Evolutionary conservation across 2,797 vertebrate species (phyloP).

Genomic region (Ptychadena robeensis): DNA sequence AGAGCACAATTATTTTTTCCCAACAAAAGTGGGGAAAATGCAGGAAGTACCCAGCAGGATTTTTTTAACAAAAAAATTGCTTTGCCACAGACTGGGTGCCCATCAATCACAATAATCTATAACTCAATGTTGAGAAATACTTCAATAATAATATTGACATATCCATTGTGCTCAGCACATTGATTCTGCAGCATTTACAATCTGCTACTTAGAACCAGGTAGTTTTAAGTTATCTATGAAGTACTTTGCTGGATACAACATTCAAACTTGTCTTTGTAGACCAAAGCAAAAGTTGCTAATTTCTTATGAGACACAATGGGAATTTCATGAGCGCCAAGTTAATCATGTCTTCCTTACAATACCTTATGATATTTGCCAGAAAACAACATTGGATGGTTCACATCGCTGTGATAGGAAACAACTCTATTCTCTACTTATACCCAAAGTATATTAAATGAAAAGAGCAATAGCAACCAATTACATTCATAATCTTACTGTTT

Average conservation of each 20-base stretch:
- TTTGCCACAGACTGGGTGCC: too few species aligned
- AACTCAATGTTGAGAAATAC: too few species aligned
- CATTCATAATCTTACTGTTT: not conserved
- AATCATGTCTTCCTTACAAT: not conserved
- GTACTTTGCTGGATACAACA: not conserved
- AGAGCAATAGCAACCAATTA: not conserved
- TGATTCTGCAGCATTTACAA: not conserved
- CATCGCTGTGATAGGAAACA: not conserved
- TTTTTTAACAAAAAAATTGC: too few species aligned
- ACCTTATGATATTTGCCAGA: not conserved
- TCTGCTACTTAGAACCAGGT: not conserved
- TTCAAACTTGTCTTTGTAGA: not conserved
- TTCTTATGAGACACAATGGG: not conserved
- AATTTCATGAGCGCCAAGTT: not conserved
- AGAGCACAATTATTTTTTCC: too few species aligned
- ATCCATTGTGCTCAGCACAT: not conserved
- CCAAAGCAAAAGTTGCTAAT: not conserved
- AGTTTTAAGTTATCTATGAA: not conserved
- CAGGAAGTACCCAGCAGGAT: too few species aligned
- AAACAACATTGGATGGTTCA: too few species aligned
- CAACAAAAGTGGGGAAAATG: too few species aligned
- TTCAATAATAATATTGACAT: not conserved
- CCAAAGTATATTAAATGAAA: not conserved
- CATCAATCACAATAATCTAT: too few species aligned
- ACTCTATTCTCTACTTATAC: not conserved